Conservation (phyloP, 2,888 invertebrate species). For the Chaetoderma sp. region DNA sequence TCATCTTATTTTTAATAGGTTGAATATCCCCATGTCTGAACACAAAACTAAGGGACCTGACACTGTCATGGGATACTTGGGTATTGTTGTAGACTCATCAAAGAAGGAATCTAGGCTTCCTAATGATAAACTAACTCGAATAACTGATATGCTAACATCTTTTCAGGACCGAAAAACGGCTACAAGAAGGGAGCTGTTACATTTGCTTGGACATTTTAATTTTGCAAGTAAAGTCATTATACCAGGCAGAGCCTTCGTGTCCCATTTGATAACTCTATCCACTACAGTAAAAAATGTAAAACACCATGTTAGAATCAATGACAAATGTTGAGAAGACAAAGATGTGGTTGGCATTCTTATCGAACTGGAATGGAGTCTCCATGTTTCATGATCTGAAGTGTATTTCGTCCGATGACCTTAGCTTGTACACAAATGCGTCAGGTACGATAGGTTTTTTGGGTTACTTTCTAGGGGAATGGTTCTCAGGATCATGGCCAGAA, state of each 20-base stretch:
- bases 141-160: constrained; percentile 7
- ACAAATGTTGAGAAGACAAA: constrained; percentile 18
- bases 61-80: constrained; percentile 29
- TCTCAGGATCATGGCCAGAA: too few relatives aligned
- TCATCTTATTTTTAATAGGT: constrained; percentile 5
- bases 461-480: too few relatives aligned
- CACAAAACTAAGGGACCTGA: constrained; percentile 29
- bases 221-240: constrained; percentile 26
- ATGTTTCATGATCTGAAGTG: background rate
- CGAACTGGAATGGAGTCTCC: constrained; percentile 18
- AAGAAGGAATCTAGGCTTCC: constrained; percentile 29
- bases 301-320: constrained; percentile 19
- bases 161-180: constrained; percentile 13
- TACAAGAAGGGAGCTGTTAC: constrained; percentile 27
- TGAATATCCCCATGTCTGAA: constrained; percentile 22
- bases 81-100: constrained; percentile 24
- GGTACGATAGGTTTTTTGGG: too few relatives aligned
- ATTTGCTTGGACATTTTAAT: constrained; percentile 26
- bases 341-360: constrained; percentile 23
- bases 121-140: constrained; percentile 17
- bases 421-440: too few relatives aligned
- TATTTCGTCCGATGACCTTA: too few relatives aligned
- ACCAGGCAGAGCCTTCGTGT: constrained; percentile 31
- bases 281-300: constrained; percentile 11
- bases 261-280: constrained; percentile 24